Conservation (phyloP, 2,797 vertebrate genomes). For the Gadopsis bispinosus region DNA sequence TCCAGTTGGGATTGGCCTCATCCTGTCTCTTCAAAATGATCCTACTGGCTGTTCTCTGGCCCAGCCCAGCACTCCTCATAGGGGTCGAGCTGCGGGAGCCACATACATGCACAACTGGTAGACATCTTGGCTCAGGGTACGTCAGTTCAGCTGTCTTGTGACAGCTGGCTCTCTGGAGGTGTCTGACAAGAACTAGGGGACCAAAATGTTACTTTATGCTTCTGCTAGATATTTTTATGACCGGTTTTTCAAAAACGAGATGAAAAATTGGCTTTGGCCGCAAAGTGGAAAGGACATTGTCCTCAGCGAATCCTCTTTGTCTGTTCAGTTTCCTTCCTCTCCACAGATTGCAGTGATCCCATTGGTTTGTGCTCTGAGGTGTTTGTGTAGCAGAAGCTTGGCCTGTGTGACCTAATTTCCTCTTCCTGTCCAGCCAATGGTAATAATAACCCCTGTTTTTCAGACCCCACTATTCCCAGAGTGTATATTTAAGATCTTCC, state of each 20-base stretch:
- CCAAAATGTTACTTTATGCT: constrained; percentile 20
- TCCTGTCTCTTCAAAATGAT: constrained; percentile 32
- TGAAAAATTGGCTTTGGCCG: constrained; percentile 9
- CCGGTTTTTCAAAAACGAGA: constrained; percentile 7
- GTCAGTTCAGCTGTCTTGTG: constrained; percentile 81
- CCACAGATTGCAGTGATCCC: constrained; percentile 34
- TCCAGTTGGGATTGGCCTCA: constrained; percentile 55
- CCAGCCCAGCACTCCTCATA: constrained; percentile 43
- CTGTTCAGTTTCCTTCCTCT: constrained; percentile 72
- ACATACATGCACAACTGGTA: constrained; percentile 79
- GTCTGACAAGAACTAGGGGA: constrained; percentile 41
- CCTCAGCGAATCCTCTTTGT: constrained; percentile 70
- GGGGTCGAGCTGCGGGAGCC: constrained; percentile 50
- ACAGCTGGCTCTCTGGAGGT: constrained; percentile 75
- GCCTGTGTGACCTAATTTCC: constrained; percentile 77
- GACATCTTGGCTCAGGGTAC: constrained; percentile 77
- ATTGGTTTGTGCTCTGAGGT: constrained; percentile 66
- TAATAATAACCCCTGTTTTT: constrained; percentile 81
- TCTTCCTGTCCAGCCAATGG: constrained; percentile 76
- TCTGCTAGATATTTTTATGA: constrained; percentile 9
- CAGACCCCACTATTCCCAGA: constrained; percentile 56
- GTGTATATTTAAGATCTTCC: constrained; percentile 66
- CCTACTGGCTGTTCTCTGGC: constrained; percentile 47
- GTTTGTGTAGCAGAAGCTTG: constrained; percentile 75
- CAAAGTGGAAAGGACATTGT: constrained; percentile 39